Conservation (phyloP, 2,888 invertebrate species). For the Helobdella robusta region DNA sequence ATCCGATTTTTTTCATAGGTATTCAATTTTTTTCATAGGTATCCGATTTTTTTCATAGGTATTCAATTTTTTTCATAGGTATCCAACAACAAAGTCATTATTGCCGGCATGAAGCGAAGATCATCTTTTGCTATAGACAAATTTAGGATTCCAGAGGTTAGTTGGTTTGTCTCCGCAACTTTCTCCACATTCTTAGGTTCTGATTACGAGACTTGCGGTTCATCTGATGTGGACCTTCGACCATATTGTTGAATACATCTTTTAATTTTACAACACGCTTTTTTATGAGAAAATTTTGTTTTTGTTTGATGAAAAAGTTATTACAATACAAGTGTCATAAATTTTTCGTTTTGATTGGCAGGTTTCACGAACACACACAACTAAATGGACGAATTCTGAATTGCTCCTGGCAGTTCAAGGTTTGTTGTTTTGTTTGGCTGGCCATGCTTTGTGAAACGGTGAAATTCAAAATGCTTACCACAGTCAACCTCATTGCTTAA, state of each 20-base stretch:
- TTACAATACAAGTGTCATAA: background rate
- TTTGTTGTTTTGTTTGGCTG: background rate
- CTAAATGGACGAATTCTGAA: conserved; percentile 24
- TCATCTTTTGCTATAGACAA: conserved; percentile 59
- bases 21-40: background rate
- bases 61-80: conserved; percentile 57
- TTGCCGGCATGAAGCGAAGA: conserved; percentile 75
- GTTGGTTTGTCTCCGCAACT: too few species aligned
- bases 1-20: background rate
- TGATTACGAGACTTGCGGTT: too few species aligned
- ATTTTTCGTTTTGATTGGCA: background rate
- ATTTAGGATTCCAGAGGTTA: conserved; percentile 53
- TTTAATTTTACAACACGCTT: too few species aligned
- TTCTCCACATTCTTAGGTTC: too few species aligned
- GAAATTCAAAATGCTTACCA: too few species aligned
- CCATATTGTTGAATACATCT: too few species aligned
- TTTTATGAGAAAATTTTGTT: too few species aligned
- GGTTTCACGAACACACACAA: background rate
- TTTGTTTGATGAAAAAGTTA: too few species aligned
- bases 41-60: conserved; percentile 12
- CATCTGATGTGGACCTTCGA: too few species aligned
- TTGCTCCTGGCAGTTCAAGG: conserved; percentile 25
- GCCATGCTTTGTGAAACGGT: background rate
- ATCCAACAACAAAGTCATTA: conserved; percentile 82
- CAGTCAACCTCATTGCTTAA: too few species aligned